A percentile compares a stretch with the other conserved stretches of the same genome.
phyloP scores from a whole-genome alignment of 2,888 invertebrate species.

The Leptinotarsa juncta region DNA sequence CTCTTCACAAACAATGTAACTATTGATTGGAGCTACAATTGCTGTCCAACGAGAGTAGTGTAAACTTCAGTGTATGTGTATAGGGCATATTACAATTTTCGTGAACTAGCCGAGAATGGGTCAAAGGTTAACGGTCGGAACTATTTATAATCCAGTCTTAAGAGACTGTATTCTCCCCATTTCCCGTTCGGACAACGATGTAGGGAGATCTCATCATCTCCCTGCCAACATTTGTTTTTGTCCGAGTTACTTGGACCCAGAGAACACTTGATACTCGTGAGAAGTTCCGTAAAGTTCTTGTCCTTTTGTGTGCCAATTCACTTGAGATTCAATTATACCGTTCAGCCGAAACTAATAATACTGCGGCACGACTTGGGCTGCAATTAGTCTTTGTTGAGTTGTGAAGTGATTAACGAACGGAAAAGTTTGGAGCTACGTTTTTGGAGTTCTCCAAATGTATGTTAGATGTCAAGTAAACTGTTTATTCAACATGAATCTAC shows the following conservation, averaged over 20 bases:
- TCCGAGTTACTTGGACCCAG: background rate
- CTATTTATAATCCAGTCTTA: slow-evolving; percentile 2
- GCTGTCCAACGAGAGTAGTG: background rate
- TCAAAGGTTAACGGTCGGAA: slow-evolving; percentile 1
- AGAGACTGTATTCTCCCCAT: background rate
- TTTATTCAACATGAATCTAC: too few relatives aligned
- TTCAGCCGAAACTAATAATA: background rate
- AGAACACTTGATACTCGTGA: background rate
- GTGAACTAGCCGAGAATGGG: background rate
- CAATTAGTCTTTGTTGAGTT: background rate
- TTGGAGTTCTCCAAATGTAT: background rate
- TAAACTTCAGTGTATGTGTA: background rate
- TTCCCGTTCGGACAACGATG: background rate
- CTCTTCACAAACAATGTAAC: too few relatives aligned
- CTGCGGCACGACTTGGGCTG: background rate
- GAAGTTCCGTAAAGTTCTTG: background rate
- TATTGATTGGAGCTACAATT: too few relatives aligned
- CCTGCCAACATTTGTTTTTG: background rate
- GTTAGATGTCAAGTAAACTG: too few relatives aligned
- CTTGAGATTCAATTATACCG: background rate
- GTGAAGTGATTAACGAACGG: background rate
- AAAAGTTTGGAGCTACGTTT: background rate
- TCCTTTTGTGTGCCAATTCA: background rate
- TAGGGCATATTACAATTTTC: background rate
- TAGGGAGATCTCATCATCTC: background rate